Base-by-base conservation (phyloP, 2,888 invertebrate genomes). In the Lamellibrachia satsuma region DNA sequence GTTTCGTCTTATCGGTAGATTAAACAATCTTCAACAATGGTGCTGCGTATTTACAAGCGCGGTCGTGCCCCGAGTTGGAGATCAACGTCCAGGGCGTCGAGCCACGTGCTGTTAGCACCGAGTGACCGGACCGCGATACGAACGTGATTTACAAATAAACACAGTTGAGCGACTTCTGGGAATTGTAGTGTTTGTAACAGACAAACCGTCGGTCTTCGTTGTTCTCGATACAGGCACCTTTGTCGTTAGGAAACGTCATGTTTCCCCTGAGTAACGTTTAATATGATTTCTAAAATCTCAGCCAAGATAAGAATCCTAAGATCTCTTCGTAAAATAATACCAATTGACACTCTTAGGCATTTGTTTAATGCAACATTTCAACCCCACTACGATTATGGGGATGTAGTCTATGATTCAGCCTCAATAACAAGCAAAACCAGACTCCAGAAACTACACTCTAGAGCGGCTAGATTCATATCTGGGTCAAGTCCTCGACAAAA, bases 1-100 rank as follows among this genome's bases (percentile, higher is more conserved):
- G 75, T 75, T 75, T 75, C 75, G 75, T 75, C 75, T 75, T 75
- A 75, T 75, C 75, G 75, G 75, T 75, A 75, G 75, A 22, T 75
- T 75, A 75, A 75, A 75, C 75, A 75, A 75, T 75, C 75, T 75
- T 75, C 75, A 75, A 75, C 75, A 75, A 75, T 75, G 6, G 75
- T n/a, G 75, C 75, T 22, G 22, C n/a, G 75, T 75, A 75, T 75
- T 75, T 75, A 75, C 22, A 15, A 75, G 75, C 75, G n/a, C 75
- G 75, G 22, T 75, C 75, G 75, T 75, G 75, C 75, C 75, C 75
- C 22, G 22, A 6, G 22, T 15, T 15, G n/a, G 75, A 75, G 75
- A 75, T 75, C 75, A 75, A 75, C 75, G 75, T 75, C 75, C 75
- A 75, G 22, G 6, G 11, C 22, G 22, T 75, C n/a, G 22, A 75